These are phyloP conservation scores for Pseudopleuronectes americanus DNA, from an alignment of 2,797 vertebrate species.

Conservation along the genomic window DNA sequence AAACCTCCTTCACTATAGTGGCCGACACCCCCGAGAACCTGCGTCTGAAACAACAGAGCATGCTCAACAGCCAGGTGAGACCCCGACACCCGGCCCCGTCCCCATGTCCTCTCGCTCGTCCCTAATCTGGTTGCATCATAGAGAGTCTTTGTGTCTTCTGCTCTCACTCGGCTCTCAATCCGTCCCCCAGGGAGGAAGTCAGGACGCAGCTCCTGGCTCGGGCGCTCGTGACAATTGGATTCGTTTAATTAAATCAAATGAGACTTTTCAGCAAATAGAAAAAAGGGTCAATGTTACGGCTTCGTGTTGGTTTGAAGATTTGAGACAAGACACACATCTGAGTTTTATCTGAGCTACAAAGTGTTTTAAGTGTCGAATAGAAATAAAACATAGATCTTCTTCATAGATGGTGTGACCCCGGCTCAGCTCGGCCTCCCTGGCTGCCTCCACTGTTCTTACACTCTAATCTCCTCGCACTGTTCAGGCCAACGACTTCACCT, in stretches of 20 bases:
- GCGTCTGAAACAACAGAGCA: slow-evolving; percentile 95
- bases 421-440: slow-evolving; percentile 11
- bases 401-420: background rate
- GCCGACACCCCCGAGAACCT: slow-evolving; percentile 97
- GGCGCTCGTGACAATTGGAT: slow-evolving; percentile 30
- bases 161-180: slow-evolving; percentile 5
- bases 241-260: slow-evolving; percentile 44
- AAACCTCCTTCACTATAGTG: slow-evolving; percentile 96
- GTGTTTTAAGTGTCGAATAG: no score
- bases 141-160: background rate
- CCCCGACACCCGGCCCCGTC: background rate
- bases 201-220: background rate
- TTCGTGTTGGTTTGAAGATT: background rate
- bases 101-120: slow-evolving; percentile 9
- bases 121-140: slow-evolving; percentile 31
- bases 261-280: slow-evolving; percentile 17
- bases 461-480: slow-evolving; percentile 48
- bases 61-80: slow-evolving; percentile 95
- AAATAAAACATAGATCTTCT: background rate
- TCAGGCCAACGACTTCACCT: slow-evolving; percentile 35
- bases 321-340: no score
- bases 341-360: no score
- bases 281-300: background rate
- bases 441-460: slow-evolving; percentile 14
- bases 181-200: background rate